A percentile compares a stretch with the other conserved stretches of the same genome.
These are phyloP conservation scores for Valencia hispanica DNA, from an alignment of 2,797 vertebrate genomes.

Conservation along the genomic window DNA sequence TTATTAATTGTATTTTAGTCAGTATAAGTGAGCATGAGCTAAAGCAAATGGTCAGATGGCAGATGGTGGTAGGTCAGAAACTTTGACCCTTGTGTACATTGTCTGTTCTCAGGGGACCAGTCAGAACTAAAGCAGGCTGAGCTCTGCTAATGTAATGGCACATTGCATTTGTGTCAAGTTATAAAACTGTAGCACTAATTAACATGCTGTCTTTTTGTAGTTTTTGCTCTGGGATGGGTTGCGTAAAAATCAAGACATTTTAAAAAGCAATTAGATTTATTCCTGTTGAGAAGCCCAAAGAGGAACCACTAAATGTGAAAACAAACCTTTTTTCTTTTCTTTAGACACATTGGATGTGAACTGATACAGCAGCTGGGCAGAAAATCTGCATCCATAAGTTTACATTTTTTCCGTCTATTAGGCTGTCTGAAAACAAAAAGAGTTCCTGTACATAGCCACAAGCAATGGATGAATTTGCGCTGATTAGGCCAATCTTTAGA, in stretches of 20 bases:
- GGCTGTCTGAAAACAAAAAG: slow-evolving; percentile 5
- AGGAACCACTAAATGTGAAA: slow-evolving; percentile 44
- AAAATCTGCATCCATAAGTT: slow-evolving; percentile 23
- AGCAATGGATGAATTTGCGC: background rate
- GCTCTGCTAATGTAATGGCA: background rate
- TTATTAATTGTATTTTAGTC: slow-evolving; percentile 61
- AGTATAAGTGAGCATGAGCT: slow-evolving; percentile 24
- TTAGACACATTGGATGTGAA: slow-evolving; percentile 17
- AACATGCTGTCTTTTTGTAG: background rate
- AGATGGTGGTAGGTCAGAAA: slow-evolving; percentile 40
- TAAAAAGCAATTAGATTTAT: slow-evolving; percentile 9
- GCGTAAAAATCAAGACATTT: slow-evolving; percentile 22
- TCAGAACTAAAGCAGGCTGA: slow-evolving; percentile 6
- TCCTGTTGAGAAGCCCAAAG: slow-evolving; percentile 31
- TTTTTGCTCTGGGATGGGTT: background rate
- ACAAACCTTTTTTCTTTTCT: slow-evolving; percentile 6
- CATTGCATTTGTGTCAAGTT: slow-evolving; percentile 13
- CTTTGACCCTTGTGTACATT: slow-evolving; percentile 33
- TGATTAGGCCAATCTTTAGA: slow-evolving; percentile 9
- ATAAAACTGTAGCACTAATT: slow-evolving; percentile 1
- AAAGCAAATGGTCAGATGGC: slow-evolving; percentile 19
- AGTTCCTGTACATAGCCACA: background rate
- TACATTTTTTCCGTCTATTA: slow-evolving; percentile 25
- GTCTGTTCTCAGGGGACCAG: background rate
- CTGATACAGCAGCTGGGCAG: slow-evolving; percentile 40